Base-by-base conservation (phyloP, 2,113 vertebrate species). In the Lasiurus cinereus region DNA sequence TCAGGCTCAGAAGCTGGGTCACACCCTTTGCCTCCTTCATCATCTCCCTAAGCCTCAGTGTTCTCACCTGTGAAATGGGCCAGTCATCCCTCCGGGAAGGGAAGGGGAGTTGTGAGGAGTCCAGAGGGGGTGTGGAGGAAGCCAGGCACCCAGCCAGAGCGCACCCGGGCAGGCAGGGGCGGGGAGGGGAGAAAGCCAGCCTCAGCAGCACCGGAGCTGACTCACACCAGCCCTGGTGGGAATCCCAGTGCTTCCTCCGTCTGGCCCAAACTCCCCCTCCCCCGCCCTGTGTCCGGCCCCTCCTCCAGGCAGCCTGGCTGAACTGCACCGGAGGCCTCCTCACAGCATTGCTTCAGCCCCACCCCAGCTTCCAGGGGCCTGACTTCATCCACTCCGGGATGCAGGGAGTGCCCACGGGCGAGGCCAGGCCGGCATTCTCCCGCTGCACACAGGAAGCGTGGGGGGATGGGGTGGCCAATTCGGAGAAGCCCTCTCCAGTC, bases 191-290 rank as follows among this genome's bases (percentile, higher is more conserved):
- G 66, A 93, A 94, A 48, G 5, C 56, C 73, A 54, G 76, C 3
- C 76, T 93, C 88, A 82, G 92, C 90, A 69, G 80, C 82, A 62
- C 5, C 1, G 2, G 22, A 10, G 70, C 66, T 93, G 50, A 82
- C 94, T 91, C 84, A 78, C 15, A 2, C 22, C 64, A 59, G 73
- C 36, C 31, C 56, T 86, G 54, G 19, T 86, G 93, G 83, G 91
- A 94, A 83, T 87, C 52, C 76, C 93, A 70, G 1, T 1, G 39
- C 62, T 90, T 95, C 96, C 95, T 84, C 88, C 18, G 16, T 80
- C 90, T 85, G 69, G 73, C 85, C 82, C 90, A 22, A 67, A 95
- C 93, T 94, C 96, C 93, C 86, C 94, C 93, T 93, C 92, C 76
- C 59, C 7, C 6, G 29, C 31, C 39, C 48, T 39, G 39, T 3